Base-by-base conservation (phyloP, 2,797 vertebrate genomes). In the Phyllotis vaccarum region DNA sequence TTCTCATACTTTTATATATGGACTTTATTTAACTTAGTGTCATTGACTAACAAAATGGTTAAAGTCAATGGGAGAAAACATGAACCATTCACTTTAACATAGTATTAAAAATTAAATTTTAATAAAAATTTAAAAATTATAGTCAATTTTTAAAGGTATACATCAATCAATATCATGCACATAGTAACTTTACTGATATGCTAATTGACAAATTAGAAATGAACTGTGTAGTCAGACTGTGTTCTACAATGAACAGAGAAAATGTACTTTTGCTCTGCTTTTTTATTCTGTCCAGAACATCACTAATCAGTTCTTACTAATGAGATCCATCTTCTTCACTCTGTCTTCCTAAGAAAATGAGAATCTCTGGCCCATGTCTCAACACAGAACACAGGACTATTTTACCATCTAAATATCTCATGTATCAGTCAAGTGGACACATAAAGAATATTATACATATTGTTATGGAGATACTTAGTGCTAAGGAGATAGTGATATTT, bases 141-240 rank as follows among this genome's bases (percentile, higher is more conserved):
- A n/a, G n/a, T n/a, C n/a, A n/a, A n/a, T n/a, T n/a, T 79, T 74
- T 70, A 11, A 43, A 68, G 40, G 12, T 80, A 37, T 22, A 86
- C 29, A 82, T 95, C 27, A 74, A 4, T 70, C 29, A 92, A 40
- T 87, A 43, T 8, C 56, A 40, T 24, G 10, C 75, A 9, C 19
- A 83, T 27, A 80, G 37, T 66, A 86, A 92, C 5, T 82, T 93
- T 10, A 68, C 11, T 60, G 11, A 37, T 29, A 46, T 1, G 2
- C 74, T 83, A 83, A 22, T 88, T 85, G 9, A 54, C 49, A 86
- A 78, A 91, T 96, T 86, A 49, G 64, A 93, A 90, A 66, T 24
- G 29, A 12, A 7, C 4, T 27, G 40, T 2, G 72, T 5, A 87
- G 46, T 49, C 13, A 24, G 46, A 52, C 1, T 12, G 5, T 66